Percentiles rank a stretch among this genome's conserved stretches.
Evolutionary conservation across 2,797 vertebrate genomes (phyloP).

Genomic region (Lycodopsis pacificus): DNA sequence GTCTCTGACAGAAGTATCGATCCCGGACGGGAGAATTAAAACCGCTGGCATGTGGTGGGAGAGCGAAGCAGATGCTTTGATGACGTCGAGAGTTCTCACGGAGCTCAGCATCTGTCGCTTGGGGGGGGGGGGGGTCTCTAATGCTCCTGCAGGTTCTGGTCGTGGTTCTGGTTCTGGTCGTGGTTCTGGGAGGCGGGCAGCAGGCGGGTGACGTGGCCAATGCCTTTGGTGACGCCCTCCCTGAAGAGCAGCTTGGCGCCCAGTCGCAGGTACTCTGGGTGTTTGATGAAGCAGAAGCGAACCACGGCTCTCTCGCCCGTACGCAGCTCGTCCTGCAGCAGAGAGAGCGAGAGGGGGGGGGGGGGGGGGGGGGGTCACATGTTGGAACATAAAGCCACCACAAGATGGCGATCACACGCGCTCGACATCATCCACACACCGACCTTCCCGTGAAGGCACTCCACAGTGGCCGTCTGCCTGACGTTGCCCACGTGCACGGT

Average conservation of each 20-base stretch:
- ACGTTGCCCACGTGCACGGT: slow-evolving; percentile 97
- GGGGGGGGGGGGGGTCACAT: background rate
- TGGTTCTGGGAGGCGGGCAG: slow-evolving; percentile 85
- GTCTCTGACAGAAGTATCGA: slow-evolving; percentile 9
- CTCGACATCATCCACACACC: accelerated
- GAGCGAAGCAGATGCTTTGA: background rate
- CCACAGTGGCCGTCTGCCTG: slow-evolving; percentile 93
- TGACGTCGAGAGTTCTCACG: slow-evolving; percentile 4
- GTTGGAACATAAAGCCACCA: background rate
- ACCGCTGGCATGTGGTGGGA: background rate
- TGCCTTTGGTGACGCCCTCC: slow-evolving; percentile 97
- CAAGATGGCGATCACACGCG: background rate
- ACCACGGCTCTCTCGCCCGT: slow-evolving; percentile 96
- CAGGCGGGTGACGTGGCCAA: slow-evolving; percentile 94
- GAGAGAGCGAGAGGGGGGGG: background rate
- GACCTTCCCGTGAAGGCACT: slow-evolving; percentile 95
- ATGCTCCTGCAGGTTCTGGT: slow-evolving; percentile 66
- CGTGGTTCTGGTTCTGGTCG: slow-evolving; percentile 67
- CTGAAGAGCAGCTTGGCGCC: slow-evolving; percentile 97
- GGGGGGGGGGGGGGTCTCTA: background rate
- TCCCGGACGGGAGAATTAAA: slow-evolving; percentile 31
- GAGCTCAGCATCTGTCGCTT: slow-evolving; percentile 3
- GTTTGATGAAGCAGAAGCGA: slow-evolving; percentile 96
- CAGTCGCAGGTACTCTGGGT: slow-evolving; percentile 95
- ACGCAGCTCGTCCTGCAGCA: slow-evolving; percentile 91